phyloP scores from a whole-genome alignment of 2,113 vertebrate genomes.

The Synodontis membranacea region DNA sequence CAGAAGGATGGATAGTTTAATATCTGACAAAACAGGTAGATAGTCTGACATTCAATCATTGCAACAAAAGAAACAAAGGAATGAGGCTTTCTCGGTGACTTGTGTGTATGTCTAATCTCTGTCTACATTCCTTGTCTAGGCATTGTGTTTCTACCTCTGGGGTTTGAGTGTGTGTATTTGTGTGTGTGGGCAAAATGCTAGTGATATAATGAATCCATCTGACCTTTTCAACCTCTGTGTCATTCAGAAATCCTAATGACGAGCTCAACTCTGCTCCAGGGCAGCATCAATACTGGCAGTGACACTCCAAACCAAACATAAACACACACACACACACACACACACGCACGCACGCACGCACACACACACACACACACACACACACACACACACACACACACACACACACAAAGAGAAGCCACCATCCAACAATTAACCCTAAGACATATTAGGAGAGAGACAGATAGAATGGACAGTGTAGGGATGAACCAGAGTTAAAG shows the following conservation, averaged over 20 bases:
- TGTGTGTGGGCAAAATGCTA: conserved; percentile 46
- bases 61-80: not conserved
- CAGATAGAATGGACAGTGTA: conserved; percentile 23
- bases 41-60: not conserved
- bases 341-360: conserved; percentile 39
- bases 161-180: conserved; percentile 16
- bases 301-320: conserved; percentile 42
- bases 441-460: conserved; percentile 21
- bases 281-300: conserved; percentile 40
- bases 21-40: conserved; percentile 1
- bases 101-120: conserved; percentile 4
- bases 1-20: not conserved
- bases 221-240: conserved; percentile 59
- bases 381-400: conserved; percentile 42
- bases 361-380: conserved; percentile 17
- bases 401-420: not conserved
- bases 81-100: not conserved
- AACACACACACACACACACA: conserved; percentile 31
- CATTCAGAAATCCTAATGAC: conserved; percentile 41
- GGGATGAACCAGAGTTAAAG: not conserved
- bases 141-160: conserved; percentile 24
- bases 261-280: conserved; percentile 31
- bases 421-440: conserved; percentile 10
- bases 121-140: not conserved
- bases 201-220: conserved; percentile 59